phyloP scores from a whole-genome alignment of 2,888 invertebrate species.

The Rhamnusium bicolor region DNA sequence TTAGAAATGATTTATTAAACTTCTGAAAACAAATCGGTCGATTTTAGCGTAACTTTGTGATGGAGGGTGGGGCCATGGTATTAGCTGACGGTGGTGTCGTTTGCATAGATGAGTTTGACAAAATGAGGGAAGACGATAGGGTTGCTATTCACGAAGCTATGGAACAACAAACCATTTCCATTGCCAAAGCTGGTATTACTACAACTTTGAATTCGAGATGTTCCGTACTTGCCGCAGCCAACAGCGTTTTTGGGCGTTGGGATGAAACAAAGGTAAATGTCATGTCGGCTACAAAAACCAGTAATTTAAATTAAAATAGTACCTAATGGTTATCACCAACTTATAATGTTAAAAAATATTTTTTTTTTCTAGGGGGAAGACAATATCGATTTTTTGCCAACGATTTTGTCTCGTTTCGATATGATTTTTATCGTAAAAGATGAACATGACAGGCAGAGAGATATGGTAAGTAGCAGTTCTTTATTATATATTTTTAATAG shows the following conservation, averaged over 20 bases:
- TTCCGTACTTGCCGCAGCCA: constrained; percentile 99
- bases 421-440: constrained; percentile 99
- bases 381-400: constrained; percentile 99
- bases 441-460: constrained; percentile 90
- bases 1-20: too few species aligned
- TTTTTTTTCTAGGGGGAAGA: constrained; percentile 81
- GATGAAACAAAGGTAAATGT: constrained; percentile 87
- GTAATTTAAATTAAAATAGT: too few species aligned
- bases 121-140: constrained; percentile 99
- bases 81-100: constrained; percentile 99
- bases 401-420: constrained; percentile 99
- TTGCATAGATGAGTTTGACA: constrained; percentile 99
- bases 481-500: too few species aligned
- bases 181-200: constrained; percentile 99
- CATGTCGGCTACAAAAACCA: background rate
- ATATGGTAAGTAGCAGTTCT: constrained; percentile 79
- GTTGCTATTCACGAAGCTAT: constrained; percentile 99
- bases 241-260: constrained; percentile 98
- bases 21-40: too few species aligned
- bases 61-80: constrained; percentile 99
- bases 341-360: background rate
- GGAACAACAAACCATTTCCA: constrained; percentile 99
- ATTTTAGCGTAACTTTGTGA: constrained; percentile 90
- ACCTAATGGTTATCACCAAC: too few species aligned
- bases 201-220: constrained; percentile 98